Conservation (phyloP, 1,140 invertebrate genomes). For the Brachionus koreanus region DNA sequence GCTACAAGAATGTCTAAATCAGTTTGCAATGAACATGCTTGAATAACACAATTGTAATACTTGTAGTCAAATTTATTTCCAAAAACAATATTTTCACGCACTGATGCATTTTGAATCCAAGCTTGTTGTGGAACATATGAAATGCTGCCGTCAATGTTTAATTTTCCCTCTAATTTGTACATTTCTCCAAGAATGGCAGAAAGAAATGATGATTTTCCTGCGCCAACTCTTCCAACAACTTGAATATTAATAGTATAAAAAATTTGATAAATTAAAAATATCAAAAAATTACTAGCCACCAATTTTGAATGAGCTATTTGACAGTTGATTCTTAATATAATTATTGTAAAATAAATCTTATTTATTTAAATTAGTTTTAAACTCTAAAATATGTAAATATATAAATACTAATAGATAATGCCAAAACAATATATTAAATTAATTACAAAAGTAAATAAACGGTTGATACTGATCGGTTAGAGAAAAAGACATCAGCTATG, state of each 20-base stretch:
- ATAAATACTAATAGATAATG: too few species aligned
- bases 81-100: constrained; percentile 69
- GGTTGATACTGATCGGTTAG: too few species aligned
- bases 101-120: constrained; percentile 66
- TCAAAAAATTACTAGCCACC: constrained; percentile 11
- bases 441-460: too few species aligned
- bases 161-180: constrained; percentile 69
- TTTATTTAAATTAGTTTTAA: too few species aligned
- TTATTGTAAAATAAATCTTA: not conserved
- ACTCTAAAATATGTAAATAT: too few species aligned
- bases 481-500: too few species aligned
- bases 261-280: too few species aligned
- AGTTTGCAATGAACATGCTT: constrained; percentile 55
- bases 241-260: constrained; percentile 51
- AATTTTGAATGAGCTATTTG: not conserved
- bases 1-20: constrained; percentile 47
- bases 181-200: constrained; percentile 85
- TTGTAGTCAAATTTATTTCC: constrained; percentile 60
- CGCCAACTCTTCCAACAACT: constrained; percentile 80
- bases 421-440: too few species aligned
- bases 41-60: constrained; percentile 60
- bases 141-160: constrained; percentile 73
- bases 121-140: constrained; percentile 69
- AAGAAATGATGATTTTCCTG: constrained; percentile 82
- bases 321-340: not conserved